Percentiles rank a stretch among this genome's conserved stretches.
phyloP scores from a whole-genome alignment of 2,113 vertebrate genomes.

The Odocoileus hemionus region DNA sequence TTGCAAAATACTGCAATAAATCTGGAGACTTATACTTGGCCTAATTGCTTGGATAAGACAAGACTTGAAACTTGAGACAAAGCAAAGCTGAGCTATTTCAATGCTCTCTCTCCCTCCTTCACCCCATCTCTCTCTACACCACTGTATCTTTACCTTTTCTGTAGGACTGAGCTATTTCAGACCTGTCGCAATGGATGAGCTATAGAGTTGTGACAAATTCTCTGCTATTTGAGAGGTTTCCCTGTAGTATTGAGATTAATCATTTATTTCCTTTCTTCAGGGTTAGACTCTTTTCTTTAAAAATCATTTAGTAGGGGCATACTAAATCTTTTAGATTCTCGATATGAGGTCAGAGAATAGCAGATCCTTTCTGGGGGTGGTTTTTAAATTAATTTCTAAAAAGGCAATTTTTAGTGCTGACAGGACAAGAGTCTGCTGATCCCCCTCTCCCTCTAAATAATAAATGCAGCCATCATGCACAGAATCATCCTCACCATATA shows the following conservation, averaged over 20 bases:
- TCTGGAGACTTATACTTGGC: background rate
- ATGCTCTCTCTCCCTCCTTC: background rate
- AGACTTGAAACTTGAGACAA: background rate
- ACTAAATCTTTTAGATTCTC: conserved; percentile 29
- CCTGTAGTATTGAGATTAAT: conserved; percentile 33
- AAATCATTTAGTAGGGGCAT: background rate
- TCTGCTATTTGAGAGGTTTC: background rate
- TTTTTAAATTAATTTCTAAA: conserved; percentile 48
- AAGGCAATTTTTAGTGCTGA: conserved; percentile 22
- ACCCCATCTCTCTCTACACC: background rate
- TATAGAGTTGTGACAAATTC: background rate
- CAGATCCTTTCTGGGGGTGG: background rate
- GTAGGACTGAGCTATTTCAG: background rate
- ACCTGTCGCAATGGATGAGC: background rate
- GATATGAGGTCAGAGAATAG: background rate
- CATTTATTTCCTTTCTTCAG: conserved; percentile 37
- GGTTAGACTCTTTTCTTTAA: background rate
- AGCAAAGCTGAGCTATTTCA: background rate
- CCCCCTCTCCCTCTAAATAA: conserved; percentile 41
- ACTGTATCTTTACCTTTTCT: background rate
- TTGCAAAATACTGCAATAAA: conserved; percentile 14
- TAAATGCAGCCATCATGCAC: conserved; percentile 24
- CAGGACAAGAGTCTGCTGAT: conserved; percentile 19
- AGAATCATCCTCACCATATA: conserved; percentile 35
- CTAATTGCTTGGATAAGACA: background rate